Percentiles rank a stretch among this genome's conserved stretches.
phyloP scores from a whole-genome alignment of 2,888 invertebrate species.

The Hermodice carunculata region DNA sequence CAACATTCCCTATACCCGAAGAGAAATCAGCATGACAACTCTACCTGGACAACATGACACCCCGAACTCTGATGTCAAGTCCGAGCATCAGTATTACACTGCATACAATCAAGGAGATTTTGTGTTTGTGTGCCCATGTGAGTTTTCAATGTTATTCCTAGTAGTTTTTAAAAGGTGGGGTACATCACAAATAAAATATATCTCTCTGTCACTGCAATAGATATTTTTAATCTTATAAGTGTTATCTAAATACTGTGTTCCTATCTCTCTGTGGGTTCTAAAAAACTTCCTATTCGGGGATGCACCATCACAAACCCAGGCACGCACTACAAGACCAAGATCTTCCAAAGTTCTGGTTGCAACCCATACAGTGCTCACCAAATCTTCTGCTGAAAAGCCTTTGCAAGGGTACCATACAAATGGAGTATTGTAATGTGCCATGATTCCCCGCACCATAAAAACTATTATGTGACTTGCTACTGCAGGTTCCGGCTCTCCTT shows the following conservation, averaged over 20 bases:
- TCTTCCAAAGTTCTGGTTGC: background rate
- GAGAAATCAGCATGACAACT: too few species aligned
- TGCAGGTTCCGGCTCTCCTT: background rate
- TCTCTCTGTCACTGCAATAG: background rate
- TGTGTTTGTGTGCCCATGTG: constrained; percentile 5
- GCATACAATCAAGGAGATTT: too few species aligned
- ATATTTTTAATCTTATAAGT: constrained; percentile 1
- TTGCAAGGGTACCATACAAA: constrained; percentile 3
- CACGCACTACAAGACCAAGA: background rate
- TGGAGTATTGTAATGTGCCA: background rate
- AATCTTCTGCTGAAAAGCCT: background rate
- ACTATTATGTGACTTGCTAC: constrained; percentile 3
- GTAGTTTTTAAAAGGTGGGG: constrained; percentile 8
- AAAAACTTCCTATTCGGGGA: constrained; percentile 11
- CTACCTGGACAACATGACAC: too few species aligned
- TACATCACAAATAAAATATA: constrained; percentile 13
- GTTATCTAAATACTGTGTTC: background rate
- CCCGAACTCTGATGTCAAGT: too few species aligned
- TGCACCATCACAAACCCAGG: constrained; percentile 11
- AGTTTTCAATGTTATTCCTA: constrained; percentile 5
- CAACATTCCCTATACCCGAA: too few species aligned
- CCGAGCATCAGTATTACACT: too few species aligned
- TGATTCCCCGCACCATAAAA: constrained; percentile 11
- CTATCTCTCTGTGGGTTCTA: background rate
- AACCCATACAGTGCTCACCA: background rate